Conservation (phyloP, 2,113 vertebrate species). For the Saccopteryx bilineata region DNA sequence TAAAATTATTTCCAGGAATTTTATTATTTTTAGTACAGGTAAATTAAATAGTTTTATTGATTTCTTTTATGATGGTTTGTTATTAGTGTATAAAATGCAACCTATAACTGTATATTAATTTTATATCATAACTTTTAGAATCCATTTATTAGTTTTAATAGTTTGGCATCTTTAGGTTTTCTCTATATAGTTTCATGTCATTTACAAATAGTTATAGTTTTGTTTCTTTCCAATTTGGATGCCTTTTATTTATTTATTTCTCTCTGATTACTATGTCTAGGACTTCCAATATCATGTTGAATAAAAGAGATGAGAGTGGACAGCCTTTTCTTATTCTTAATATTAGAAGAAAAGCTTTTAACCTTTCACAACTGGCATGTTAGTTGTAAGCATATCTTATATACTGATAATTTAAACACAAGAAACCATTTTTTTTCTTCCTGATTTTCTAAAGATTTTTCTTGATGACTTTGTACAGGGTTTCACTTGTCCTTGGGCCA, state of each 20-base stretch:
- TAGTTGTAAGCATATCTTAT: neutral
- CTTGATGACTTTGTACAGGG: neutral
- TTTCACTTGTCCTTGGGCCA: slow-evolving; percentile 39
- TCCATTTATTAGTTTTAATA: neutral
- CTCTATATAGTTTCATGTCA: neutral
- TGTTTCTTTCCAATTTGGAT: neutral
- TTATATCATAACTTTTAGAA: neutral
- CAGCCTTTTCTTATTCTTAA: neutral
- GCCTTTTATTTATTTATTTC: neutral
- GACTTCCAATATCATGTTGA: neutral
- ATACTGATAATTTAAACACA: neutral
- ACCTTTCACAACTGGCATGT: neutral
- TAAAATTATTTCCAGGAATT: neutral
- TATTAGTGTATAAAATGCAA: neutral
- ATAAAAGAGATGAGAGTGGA: neutral
- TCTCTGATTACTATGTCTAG: neutral
- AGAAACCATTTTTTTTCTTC: slow-evolving; percentile 7
- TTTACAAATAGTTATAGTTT: neutral
- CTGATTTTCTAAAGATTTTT: neutral
- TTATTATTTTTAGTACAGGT: neutral
- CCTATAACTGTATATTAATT: neutral
- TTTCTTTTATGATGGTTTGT: neutral
- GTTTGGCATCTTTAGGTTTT: neutral
- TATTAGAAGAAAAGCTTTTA: neutral
- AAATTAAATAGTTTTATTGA: neutral